Evolutionary conservation across 2,888 invertebrate genomes (phyloP), one percentile per base, ranked within the genome.

Genomic region (Campoplex nolae): DNA sequence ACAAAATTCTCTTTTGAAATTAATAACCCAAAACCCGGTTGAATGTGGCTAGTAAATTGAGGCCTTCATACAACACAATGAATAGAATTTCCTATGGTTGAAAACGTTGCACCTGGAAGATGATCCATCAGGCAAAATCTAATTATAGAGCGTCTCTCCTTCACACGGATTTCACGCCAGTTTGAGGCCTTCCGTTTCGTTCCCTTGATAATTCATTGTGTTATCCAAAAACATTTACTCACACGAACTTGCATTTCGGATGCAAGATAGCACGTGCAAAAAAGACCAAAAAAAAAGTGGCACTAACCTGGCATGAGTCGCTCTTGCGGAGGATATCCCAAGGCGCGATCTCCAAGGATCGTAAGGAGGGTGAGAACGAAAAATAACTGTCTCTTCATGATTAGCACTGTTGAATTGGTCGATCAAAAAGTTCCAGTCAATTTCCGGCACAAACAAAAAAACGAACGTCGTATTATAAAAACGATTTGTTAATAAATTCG

Each of bases 251-350:
- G 38, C 28, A n/a, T 51, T 51, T 45, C 23, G 38, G 6, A 54
- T 35, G 13, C n/a, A 45, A 54, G 32, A 51, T 51, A 51, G 8
- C 76, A 83, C 75, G 38, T n/a, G 32, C n/a, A 65, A 28, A 48
- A 28, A 73, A 58, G 70, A 62, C 51, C 35, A 28, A 70, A 62
- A 77, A 58, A 23, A 77, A 58, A 82, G 18, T 54, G 73, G 45
- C 86, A 89, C 91, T 81, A 88, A 93, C 93, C 93, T 93, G 92
- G 90, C 90, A 90, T 92, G 38, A 92, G 90, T 88, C 92, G 91
- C 74, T 92, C 92, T 90, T 94, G 93, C 79, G 93, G 92, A 45
- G 92, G 92, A 89, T 93, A 94, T 92, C 93, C 94, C 88, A 92
- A 90, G 89, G 92, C 93, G 87, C 88, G 90, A 58, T 89, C 89